Conservation (phyloP, 2,797 vertebrate species). For the Tapirus indicus region DNA sequence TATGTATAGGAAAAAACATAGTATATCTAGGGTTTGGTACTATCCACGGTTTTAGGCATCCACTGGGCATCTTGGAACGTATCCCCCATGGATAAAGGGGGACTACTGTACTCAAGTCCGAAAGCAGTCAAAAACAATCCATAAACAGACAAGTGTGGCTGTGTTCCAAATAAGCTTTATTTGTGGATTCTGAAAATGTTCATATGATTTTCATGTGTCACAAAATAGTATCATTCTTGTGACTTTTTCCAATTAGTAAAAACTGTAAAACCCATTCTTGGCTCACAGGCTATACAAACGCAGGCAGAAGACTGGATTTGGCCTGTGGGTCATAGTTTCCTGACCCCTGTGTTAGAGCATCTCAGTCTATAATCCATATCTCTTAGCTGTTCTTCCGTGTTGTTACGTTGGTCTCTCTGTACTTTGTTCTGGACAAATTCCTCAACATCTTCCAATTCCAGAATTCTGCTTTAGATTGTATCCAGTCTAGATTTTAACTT, state of each 20-base stretch:
- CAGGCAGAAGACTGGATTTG: neutral
- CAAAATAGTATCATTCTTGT: constrained; percentile 17
- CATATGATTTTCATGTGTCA: neutral
- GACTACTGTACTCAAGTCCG: neutral
- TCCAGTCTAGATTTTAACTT: constrained; percentile 23
- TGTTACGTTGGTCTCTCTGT: neutral
- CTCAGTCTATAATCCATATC: neutral
- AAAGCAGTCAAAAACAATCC: neutral
- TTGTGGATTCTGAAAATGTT: constrained; percentile 2
- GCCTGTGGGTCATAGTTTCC: neutral
- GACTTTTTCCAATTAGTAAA: neutral
- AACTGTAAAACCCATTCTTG: neutral
- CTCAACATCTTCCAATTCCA: neutral
- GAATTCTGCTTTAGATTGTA: neutral
- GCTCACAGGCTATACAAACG: neutral
- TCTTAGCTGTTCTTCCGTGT: neutral
- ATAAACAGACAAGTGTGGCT: neutral
- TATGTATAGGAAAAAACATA: no score
- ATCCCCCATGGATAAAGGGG: no score
- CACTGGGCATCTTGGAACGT: no score
- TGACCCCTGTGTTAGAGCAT: neutral
- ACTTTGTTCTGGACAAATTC: neutral
- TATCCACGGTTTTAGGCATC: no score
- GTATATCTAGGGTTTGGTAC: no score
- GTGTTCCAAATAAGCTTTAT: neutral